A percentile compares a stretch with the other conserved stretches of the same genome.
Evolutionary conservation across 2,888 invertebrate genomes (phyloP).

Genomic region (Eristalis pertinax): DNA sequence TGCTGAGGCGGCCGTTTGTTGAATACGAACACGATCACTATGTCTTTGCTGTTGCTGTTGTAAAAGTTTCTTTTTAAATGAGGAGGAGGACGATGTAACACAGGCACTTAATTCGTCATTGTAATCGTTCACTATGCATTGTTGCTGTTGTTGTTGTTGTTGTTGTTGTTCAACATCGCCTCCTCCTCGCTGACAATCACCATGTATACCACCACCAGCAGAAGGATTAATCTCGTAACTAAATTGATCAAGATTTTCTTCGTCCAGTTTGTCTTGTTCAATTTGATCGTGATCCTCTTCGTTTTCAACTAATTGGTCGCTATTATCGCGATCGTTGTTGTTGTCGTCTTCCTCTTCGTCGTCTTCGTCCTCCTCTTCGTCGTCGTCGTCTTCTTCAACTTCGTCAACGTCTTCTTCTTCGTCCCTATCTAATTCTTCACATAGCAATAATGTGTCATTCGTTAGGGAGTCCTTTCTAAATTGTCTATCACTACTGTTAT

Average conservation of each 20-base stretch:
- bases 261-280: constrained; percentile 69
- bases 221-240: constrained; percentile 55
- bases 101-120: constrained; percentile 74
- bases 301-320: constrained; percentile 35
- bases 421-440: constrained; percentile 79
- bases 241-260: constrained; percentile 68
- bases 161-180: constrained; percentile 68
- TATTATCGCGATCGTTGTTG: constrained; percentile 68
- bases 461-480: constrained; percentile 79
- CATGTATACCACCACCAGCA: constrained; percentile 18
- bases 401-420: constrained; percentile 73
- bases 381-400: constrained; percentile 65
- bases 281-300: constrained; percentile 5
- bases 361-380: constrained; percentile 62
- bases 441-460: constrained; percentile 78
- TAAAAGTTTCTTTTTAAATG: constrained; percentile 67
- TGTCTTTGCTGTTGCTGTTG: constrained; percentile 65
- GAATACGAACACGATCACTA: constrained; percentile 60
- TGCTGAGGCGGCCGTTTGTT: constrained; percentile 64
- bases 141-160: constrained; percentile 6
- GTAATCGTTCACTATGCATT: constrained; percentile 71
- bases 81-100: constrained; percentile 74
- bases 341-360: constrained; percentile 47
- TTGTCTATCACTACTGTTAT: constrained; percentile 74
- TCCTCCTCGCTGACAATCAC: constrained; percentile 66